Conservation (phyloP, 2,797 vertebrate genomes). For the Cryptoblepharus egeriae region DNA sequence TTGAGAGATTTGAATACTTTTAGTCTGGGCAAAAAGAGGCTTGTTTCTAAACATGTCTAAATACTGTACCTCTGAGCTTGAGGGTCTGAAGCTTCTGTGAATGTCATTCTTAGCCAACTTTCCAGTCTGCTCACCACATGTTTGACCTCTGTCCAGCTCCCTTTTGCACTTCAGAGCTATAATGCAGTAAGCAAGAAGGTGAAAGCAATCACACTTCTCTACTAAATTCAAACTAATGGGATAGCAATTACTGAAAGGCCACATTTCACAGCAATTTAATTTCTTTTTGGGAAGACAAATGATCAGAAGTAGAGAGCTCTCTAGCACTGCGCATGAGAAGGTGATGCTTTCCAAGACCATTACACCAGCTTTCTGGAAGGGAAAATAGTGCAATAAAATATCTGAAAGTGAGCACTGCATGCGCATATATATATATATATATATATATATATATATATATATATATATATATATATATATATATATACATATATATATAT, state of each 20-base stretch:
- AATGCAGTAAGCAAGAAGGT: conserved; percentile 17
- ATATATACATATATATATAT: background rate
- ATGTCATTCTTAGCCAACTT: background rate
- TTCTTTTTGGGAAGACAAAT: conserved; percentile 45
- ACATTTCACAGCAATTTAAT: conserved; percentile 35
- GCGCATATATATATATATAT: background rate
- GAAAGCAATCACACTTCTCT: conserved; percentile 14
- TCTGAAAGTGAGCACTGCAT: background rate
- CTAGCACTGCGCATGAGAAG: conserved; percentile 30
- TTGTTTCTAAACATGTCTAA: background rate
- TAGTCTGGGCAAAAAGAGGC: background rate
- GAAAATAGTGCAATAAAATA: background rate
- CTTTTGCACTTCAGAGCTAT: conserved; percentile 26
- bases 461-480: background rate
- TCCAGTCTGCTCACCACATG: background rate
- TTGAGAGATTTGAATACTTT: background rate
- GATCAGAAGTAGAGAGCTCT: conserved; percentile 32
- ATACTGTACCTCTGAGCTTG: background rate
- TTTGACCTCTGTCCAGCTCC: conserved; percentile 2
- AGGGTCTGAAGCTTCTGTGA: conserved; percentile 17
- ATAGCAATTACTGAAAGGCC: conserved; percentile 21
- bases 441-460: background rate
- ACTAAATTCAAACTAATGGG: conserved; percentile 29
- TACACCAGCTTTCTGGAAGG: background rate
- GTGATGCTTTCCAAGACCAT: conserved; percentile 4